A percentile compares a stretch with the other conserved stretches of the same genome.
phyloP scores from a whole-genome alignment of 2,797 vertebrate species.

The Darevskia nairensis region DNA sequence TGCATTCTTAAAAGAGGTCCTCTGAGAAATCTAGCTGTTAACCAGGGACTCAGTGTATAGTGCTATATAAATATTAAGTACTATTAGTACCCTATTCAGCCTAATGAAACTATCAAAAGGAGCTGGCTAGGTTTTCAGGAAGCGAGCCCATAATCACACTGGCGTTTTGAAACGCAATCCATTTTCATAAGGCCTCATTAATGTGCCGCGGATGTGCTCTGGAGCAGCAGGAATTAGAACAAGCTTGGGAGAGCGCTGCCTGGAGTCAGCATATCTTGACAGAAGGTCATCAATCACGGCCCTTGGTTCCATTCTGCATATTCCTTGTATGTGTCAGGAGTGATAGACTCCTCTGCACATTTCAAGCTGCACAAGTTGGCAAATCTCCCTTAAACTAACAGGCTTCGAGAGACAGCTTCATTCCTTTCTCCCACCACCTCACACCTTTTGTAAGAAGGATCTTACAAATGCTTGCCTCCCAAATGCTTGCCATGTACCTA shows the following conservation, averaged over 20 bases:
- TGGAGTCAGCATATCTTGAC: constrained; percentile 55
- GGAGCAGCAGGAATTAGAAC: constrained; percentile 33
- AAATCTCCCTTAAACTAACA: constrained; percentile 31
- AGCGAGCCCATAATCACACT: constrained; percentile 46
- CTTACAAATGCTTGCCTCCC: background rate
- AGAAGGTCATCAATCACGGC: constrained; percentile 47
- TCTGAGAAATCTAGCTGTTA: background rate
- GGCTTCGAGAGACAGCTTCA: constrained; percentile 14
- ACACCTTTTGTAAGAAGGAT: constrained; percentile 5
- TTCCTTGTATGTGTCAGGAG: background rate
- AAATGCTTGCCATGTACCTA: constrained; percentile 21
- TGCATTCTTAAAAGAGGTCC: background rate
- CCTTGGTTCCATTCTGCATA: constrained; percentile 18
- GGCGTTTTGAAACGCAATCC: constrained; percentile 52
- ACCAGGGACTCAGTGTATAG: background rate
- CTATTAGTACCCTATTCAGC: background rate
- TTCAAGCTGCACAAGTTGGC: constrained; percentile 31
- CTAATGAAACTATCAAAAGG: constrained; percentile 46
- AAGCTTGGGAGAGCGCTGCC: constrained; percentile 49
- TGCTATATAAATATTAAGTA: constrained; percentile 1
- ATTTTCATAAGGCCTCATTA: constrained; percentile 55
- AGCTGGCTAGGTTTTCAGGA: constrained; percentile 48
- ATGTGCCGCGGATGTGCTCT: constrained; percentile 26
- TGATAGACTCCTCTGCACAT: constrained; percentile 27
- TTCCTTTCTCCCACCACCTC: background rate